Base-by-base conservation (phyloP, 2,797 vertebrate genomes). In the Peromyscus melanophrys region DNA sequence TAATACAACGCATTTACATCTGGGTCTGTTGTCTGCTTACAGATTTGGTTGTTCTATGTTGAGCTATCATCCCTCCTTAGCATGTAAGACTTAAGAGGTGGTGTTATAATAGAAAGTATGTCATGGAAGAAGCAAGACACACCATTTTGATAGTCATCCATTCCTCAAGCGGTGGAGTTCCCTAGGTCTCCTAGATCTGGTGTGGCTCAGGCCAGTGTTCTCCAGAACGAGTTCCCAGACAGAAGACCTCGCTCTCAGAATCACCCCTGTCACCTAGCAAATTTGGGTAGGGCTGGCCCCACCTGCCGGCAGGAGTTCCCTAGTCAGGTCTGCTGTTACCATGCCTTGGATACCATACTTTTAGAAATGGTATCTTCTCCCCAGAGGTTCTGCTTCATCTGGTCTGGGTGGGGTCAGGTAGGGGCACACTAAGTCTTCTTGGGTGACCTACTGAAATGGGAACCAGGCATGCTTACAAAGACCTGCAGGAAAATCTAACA, bases 401-500 rank as follows among this genome's bases (percentile, higher is more conserved):
- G 31, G 12, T 78, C 52, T 46, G 37, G 25, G 46, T 69, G 80
- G 94, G 59, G 46, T 85, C 52, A 61, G 89, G 11, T 13, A 40
- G 71, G 61, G 55, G 31, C 37, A 89, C 46, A 11, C 34, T 75
- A 59, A 52, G 37, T 67, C 34, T 96, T 89, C 43, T n/a, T n/a
- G 52, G 65, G 2, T 87, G 14, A 77, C 27, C 82, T 90, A 78
- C 31, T 34, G 46, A 34, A 87, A 84, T 10, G 85, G 43, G 40
- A 69, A 89, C n/a, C 27, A 43, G 29, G 93, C 6, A 61, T 43
- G 3, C 14, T 92, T 82, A 83, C 37, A 23, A 80, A 77, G 13
- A 40, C 93, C 61, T 76, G 63, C 34, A 71, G 78, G 59, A 94
- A 93, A 92, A 87, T 87, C 63, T 92, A 73, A 91, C 29, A n/a